Base-by-base conservation (phyloP, 1,140 invertebrate species). In the Theocolax elegans region DNA sequence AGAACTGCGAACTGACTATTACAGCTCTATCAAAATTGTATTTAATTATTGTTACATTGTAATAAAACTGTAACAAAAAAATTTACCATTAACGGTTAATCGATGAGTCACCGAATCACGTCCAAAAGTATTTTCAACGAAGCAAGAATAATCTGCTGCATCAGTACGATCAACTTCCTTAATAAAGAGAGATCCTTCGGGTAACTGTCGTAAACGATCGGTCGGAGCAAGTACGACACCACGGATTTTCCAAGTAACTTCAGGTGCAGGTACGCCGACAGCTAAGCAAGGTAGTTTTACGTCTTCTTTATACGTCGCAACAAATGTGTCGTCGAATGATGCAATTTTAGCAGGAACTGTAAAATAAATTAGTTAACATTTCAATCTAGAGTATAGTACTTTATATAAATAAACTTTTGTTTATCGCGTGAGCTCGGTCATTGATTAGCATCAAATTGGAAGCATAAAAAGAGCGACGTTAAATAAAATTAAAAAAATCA, bases 111-210 rank as follows among this genome's bases (percentile, higher is more conserved):
- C 95, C 21, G 92, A 94, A 77, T 97, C 95, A 74, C 94, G 93
- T 38, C 96, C 96, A 82, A 95, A 96, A 13, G 93, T 91, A 85
- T 98, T 98, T 80, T 95, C 94, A 6, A 97, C 97, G 73, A 92
- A 92, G 83, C 97, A 98, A 0, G 92, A 91, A 77, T 96, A 96
- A 83, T 96, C 93, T 38, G 94, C 95, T 67, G 94, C 95, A 85
- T 97, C 95, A 71, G 93, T 92, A 54, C 94, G 89, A 53, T 93
- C 93, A 0, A 97, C 93, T 75, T 94, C 92, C 72, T 94, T 93
- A 54, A 99, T 96, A 64, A 95, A 90, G 1, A 99, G 86, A 0
- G 94, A 95, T 31, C 96, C 96, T 86, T 97, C 95, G 3, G 94
- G 92, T 62, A 96, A 83, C 71, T 95, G 90, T 46, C 93, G 87